Percentiles rank a stretch among this genome's conserved stretches.
Conservation (phyloP, 2,113 vertebrate species). For the Corvus cornix region DNA sequence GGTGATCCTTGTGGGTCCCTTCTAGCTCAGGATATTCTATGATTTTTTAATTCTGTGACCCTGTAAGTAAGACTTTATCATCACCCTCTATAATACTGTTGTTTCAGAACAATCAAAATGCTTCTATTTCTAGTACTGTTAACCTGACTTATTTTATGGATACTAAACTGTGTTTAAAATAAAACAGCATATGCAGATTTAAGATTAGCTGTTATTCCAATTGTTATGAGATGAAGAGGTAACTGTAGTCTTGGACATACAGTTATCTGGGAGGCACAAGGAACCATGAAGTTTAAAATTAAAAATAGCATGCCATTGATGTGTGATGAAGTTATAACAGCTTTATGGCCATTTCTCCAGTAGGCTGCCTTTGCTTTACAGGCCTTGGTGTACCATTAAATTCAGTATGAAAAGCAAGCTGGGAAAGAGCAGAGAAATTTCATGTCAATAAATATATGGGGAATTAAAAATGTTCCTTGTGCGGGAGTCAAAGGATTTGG, state of each 20-base stretch:
- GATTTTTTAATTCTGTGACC: neutral
- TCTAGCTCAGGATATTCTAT: neutral
- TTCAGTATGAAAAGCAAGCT: neutral
- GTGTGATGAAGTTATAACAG: constrained; percentile 4
- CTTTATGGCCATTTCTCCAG: constrained; percentile 2
- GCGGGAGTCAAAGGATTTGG: neutral
- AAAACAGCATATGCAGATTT: neutral
- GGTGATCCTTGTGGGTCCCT: neutral
- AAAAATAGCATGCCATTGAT: constrained; percentile 5
- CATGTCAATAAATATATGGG: neutral
- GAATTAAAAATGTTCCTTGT: neutral
- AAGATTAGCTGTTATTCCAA: neutral
- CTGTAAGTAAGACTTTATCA: neutral
- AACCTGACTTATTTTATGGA: neutral
- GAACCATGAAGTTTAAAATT: neutral
- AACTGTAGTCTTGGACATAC: neutral
- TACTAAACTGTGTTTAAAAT: constrained; percentile 15
- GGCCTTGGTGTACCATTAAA: neutral
- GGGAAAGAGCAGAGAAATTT: neutral
- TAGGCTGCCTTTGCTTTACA: neutral
- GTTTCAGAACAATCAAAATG: neutral
- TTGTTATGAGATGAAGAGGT: neutral
- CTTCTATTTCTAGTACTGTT: neutral
- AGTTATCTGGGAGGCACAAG: neutral
- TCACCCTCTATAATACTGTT: neutral